These are phyloP conservation scores for Isurus oxyrinchus DNA, from an alignment of 2,113 vertebrate genomes.

Conservation along the genomic window DNA sequence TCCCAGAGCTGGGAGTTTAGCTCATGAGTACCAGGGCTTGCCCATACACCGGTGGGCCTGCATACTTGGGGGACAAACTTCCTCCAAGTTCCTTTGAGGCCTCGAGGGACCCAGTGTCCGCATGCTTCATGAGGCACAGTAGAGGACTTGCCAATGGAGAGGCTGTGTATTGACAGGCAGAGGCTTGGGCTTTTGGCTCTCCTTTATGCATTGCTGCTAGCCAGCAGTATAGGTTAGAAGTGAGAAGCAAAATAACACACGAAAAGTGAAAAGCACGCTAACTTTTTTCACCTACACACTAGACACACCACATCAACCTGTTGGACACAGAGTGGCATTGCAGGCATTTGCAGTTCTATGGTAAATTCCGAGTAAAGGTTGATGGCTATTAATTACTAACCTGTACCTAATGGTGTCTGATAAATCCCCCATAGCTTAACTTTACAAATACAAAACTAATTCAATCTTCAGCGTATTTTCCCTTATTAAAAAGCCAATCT, in stretches of 20 bases:
- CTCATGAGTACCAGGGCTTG: neutral
- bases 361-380: neutral
- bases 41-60: neutral
- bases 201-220: neutral
- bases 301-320: neutral
- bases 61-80: neutral
- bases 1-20: neutral
- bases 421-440: neutral
- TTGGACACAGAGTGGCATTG: neutral
- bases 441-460: neutral
- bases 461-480: neutral
- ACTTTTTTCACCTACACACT: neutral
- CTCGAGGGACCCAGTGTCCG: neutral
- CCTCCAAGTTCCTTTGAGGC: neutral
- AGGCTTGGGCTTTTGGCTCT: neutral
- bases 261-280: neutral
- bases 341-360: neutral
- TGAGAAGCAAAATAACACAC: neutral
- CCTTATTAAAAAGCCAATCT: neutral
- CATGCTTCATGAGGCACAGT: too few species aligned
- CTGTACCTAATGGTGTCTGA: neutral
- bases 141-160: neutral
- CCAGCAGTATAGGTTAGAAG: neutral
- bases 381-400: neutral
- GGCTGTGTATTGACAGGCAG: neutral